Percentiles rank a stretch among this genome's conserved stretches.
These are phyloP conservation scores for Drosophila buzzatii DNA, from an alignment of 2,888 invertebrate species.

Conservation along the genomic window DNA sequence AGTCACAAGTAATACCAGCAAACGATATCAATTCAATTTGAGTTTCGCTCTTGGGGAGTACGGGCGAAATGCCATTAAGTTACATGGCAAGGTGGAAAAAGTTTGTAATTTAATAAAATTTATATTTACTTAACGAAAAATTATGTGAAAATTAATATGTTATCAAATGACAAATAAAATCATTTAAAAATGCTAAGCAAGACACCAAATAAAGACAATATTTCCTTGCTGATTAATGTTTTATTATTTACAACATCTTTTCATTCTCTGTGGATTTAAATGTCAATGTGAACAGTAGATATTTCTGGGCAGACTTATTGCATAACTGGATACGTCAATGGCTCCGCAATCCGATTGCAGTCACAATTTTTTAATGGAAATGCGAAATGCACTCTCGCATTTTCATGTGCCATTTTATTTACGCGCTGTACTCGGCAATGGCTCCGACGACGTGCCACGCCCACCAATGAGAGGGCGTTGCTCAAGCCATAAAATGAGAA, in stretches of 20 bases:
- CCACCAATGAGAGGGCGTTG: conserved; percentile 29
- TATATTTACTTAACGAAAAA: background rate
- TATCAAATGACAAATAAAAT: too few species aligned
- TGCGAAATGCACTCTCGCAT: conserved; percentile 15
- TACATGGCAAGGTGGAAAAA: background rate
- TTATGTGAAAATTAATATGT: background rate
- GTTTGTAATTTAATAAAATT: conserved; percentile 1
- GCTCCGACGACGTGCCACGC: conserved; percentile 31
- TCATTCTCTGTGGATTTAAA: background rate
- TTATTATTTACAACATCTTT: background rate
- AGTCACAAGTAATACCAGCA: conserved; percentile 63
- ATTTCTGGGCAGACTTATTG: background rate
- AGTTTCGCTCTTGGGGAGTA: background rate
- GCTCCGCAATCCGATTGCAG: conserved; percentile 25
- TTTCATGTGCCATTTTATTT: conserved; percentile 46
- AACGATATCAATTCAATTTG: conserved; percentile 57
- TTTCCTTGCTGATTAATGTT: background rate
- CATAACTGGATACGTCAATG: conserved; percentile 21
- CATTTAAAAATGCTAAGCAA: background rate
- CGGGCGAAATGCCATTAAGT: conserved; percentile 11
- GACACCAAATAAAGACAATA: background rate
- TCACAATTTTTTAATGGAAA: conserved; percentile 38
- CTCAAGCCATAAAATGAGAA: conserved; percentile 42
- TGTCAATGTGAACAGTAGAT: conserved; percentile 15
- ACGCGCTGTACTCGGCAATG: conserved; percentile 26